Base-by-base conservation (phyloP, 2,888 invertebrate species). In the Sisyra terminalis region DNA sequence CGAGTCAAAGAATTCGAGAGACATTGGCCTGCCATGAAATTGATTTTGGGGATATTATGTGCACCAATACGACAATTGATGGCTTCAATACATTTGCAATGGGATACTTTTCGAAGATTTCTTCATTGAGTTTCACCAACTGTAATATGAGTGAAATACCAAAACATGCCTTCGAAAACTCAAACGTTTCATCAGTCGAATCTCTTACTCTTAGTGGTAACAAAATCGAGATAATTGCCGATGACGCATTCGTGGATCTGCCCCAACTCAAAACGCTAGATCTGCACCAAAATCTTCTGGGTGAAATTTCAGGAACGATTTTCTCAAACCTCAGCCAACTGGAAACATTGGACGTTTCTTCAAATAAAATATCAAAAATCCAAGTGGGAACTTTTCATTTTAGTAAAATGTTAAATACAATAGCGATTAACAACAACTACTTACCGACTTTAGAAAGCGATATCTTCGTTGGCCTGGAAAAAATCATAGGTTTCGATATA, bases 251-350 rank as follows among this genome's bases (percentile, higher is more conserved):
- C 13, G 24, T 36, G 3, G 42, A 46, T 36, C 35, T 41, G 11
- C 42, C 46, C 16, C 15, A 30, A 11, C n/a, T 46, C 13, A 35
- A 44, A 40, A 13, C 38, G 15, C 13, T 46, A 15, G 30, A 36
- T 44, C 39, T 46, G 40, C 42, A 46, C 17, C 34, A 42, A 13
- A 46, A 46, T 38, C 14, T 39, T 15, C 36, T 46, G 10, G 32
- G 14, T 17, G 18, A n/a, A 9, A n/a, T 46, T 24, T 13, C 30
- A 29, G 39, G 10, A 7, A 24, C 41, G 30, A 29, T 18, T 8
- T 46, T 46, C 31, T 24, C 30, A 13, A 32, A 29, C 35, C 29
- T 46, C 29, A 14, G 39, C 30, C 35, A 39, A 17, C 31, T 46
- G 24, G n/a, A 30, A 8, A 11, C 15, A 9, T 36, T 46, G 36